Percentiles rank a stretch among this genome's conserved stretches.
phyloP scores from a whole-genome alignment of 2,888 invertebrate species.

The Andrena haemorrhoa region DNA sequence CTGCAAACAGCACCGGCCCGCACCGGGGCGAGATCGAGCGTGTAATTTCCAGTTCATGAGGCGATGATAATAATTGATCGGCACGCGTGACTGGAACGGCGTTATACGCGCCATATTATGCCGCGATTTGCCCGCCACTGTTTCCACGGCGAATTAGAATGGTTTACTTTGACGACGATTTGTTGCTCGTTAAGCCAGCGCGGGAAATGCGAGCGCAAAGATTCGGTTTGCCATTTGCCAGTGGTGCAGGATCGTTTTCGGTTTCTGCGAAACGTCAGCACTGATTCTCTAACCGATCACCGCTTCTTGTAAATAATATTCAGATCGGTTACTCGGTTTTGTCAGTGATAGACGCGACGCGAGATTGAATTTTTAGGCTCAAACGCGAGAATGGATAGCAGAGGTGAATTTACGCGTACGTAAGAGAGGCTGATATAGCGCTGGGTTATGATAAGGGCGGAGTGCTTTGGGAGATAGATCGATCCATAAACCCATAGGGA shows the following conservation, averaged over 20 bases:
- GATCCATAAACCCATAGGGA: not conserved
- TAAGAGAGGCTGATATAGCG: too few species aligned
- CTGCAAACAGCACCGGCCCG: not conserved
- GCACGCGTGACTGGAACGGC: conserved; percentile 31
- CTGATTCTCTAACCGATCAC: too few species aligned
- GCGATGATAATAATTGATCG: conserved; percentile 50
- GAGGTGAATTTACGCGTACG: too few species aligned
- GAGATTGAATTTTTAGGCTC: too few species aligned
- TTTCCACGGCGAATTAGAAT: conserved; percentile 46
- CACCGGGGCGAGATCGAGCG: not conserved
- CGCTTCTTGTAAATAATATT: too few species aligned
- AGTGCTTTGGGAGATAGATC: not conserved
- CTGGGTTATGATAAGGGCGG: too few species aligned
- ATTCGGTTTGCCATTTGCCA: too few species aligned
- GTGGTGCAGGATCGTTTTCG: too few species aligned
- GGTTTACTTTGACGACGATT: conserved; percentile 46
- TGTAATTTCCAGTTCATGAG: conserved; percentile 47
- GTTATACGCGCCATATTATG: conserved; percentile 30
- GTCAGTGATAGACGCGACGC: too few species aligned
- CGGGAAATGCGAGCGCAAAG: not conserved
- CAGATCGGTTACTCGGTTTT: too few species aligned
- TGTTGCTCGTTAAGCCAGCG: conserved; percentile 32
- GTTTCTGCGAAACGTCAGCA: too few species aligned
- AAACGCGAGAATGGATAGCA: too few species aligned
- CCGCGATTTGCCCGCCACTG: conserved; percentile 33